Percentiles rank a stretch among this genome's conserved stretches.
phyloP scores from a whole-genome alignment of 2,888 invertebrate genomes.

The Caenorhabditis sp. region DNA sequence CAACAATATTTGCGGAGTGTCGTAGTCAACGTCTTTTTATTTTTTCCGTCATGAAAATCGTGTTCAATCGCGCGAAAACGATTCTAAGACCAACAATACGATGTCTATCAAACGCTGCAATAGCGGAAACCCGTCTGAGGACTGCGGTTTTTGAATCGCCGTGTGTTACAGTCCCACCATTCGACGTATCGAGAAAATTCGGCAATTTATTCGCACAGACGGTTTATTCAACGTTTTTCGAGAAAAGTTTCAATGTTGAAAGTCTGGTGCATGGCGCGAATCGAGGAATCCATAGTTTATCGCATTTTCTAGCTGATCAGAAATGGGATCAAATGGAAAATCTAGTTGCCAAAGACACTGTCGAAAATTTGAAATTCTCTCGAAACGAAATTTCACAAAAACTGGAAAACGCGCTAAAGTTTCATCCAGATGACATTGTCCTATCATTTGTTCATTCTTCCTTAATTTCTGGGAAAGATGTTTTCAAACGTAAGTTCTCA shows the following conservation, averaged over 20 bases:
- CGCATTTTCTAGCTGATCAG: conserved; percentile 17
- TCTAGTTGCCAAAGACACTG: conserved; percentile 24
- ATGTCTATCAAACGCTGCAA: background rate
- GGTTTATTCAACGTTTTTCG: conserved; percentile 38
- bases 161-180: conserved; percentile 38
- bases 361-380: conserved; percentile 20
- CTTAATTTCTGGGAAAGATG: conserved; percentile 43
- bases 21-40: background rate
- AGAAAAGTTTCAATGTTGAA: conserved; percentile 43
- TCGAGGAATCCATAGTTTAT: conserved; percentile 28
- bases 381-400: conserved; percentile 10
- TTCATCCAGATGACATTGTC: conserved; percentile 40
- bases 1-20: background rate
- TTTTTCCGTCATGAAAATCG: background rate
- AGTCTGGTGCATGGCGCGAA: conserved; percentile 49
- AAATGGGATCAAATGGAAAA: conserved; percentile 37
- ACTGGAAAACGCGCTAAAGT: conserved; percentile 20
- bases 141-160: conserved; percentile 20
- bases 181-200: conserved; percentile 36
- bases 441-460: conserved; percentile 49
- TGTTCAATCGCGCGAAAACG: background rate
- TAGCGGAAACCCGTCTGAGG: background rate
- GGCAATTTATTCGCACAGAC: conserved; percentile 37
- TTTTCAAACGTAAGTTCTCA: conserved; percentile 44
- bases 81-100: background rate